Evolutionary conservation across 2,888 invertebrate genomes (phyloP), one percentile per base, ranked within the genome.

Genomic region (Mermis nigrescens): DNA sequence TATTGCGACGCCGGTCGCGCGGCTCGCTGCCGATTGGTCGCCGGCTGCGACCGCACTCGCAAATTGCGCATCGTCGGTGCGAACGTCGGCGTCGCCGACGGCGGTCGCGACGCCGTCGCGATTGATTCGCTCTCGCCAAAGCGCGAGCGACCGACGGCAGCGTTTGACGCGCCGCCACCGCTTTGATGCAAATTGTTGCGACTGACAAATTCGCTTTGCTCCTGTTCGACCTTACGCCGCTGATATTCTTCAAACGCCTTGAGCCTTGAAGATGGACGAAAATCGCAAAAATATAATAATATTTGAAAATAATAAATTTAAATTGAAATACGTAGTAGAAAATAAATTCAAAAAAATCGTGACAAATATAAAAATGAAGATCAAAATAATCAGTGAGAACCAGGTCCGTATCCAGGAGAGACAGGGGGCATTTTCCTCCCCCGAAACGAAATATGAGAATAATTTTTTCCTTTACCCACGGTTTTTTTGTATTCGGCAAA

Each of bases 221-320:
- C 58, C 45, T 62, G 56, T 45, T 61, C 59, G 15, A 53, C 62
- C 31, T 62, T 62, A 2, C 29, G 7, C 2, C 28, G 1, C 31
- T 60, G 55, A 51, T 62, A 62, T 32, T 60, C 31, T 54, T 62
- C 60, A 38, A 15, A 55, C 26, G 58, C 46, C 15, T 58, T 38
- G 28, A n/a, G n/a, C n/a, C n/a, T n/a, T n/a, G n/a, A n/a, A n/a
- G n/a, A n/a, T n/a, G n/a, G n/a, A n/a, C n/a, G n/a, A n/a, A n/a
- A n/a, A n/a, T n/a, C n/a, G n/a, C n/a, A n/a, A n/a, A n/a, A n/a
- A n/a, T n/a, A n/a, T n/a, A n/a, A n/a, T n/a, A n/a, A n/a, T n/a
- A n/a, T n/a, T n/a, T n/a, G n/a, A n/a, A n/a, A n/a, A n/a, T n/a
- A n/a, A n/a, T n/a, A n/a, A n/a, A n/a, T n/a, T n/a, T n/a, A n/a